Base-by-base conservation (phyloP, 1,140 invertebrate genomes). In the Drosophila insularis region DNA sequence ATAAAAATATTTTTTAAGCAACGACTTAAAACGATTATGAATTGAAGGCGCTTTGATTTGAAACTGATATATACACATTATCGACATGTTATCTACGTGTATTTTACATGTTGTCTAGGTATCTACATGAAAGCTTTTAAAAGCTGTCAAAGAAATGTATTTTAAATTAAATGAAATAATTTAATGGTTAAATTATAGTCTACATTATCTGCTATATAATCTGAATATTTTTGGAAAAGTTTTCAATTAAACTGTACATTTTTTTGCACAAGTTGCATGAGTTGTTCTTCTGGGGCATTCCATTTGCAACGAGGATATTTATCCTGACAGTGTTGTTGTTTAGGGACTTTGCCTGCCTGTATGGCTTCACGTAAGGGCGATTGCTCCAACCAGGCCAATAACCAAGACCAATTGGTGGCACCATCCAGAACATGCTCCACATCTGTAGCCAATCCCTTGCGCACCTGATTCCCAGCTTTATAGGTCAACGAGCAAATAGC, bases 221-320 rank as follows among this genome's bases (percentile, higher is more conserved):
- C 5, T 27, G 23, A 5, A 27, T 27, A 5, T 0, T 5, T 5
- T 27, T 27, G 1, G 0, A 5, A 32, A 11, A 14, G 5, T 35
- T 11, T 0, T 43, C 70, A 87, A 11, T 72, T 80, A 40, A 89
- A 89, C 17, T 81, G 67, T 0, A 89, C 78, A 54, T 89, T 89
- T 7, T 80, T 84, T 1, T 54, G 19, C 3, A 89, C 13, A 11
- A 89, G 14, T 1, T 90, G 37, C 0, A 66, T 6, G 0, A 91
- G 39, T 8, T 85, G 46, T 5, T 81, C 64, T 21, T 90, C 81
- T 1, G 89, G 82, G 5, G 63, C 72, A 0, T 61, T 32, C 89
- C 89, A 91, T 32, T 74, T 73, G 55, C 90, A 91, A 10, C 63
- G 50, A 0, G 86, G 70, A 75, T 89, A 91, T 35, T 79, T 81